Evolutionary conservation across 92 coral and sea anemone genomes (phyloP).

Genomic region (Anthopleura xanthogrammica): DNA sequence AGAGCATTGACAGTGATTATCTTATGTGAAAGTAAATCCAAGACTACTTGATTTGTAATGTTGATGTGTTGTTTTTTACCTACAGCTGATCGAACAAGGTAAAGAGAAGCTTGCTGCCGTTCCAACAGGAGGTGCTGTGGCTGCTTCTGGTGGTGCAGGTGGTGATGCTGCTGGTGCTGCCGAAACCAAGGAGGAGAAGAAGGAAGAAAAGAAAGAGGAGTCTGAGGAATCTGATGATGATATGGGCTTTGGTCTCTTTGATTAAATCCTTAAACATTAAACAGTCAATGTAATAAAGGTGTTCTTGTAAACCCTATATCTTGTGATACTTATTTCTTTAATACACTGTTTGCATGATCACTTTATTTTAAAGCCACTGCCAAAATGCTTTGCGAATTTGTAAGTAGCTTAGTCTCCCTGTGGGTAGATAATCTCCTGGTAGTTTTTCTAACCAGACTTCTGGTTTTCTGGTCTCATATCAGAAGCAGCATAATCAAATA

Average conservation of each 20-base stretch:
- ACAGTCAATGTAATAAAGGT: conserved; percentile 15
- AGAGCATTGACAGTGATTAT: too few relatives aligned
- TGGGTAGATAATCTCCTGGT: too few relatives aligned
- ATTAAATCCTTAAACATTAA: conserved; percentile 43
- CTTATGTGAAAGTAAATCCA: too few relatives aligned
- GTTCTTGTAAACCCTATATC: background rate
- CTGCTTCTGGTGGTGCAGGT: conserved; percentile 59
- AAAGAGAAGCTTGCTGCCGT: conserved; percentile 83
- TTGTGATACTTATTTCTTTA: background rate
- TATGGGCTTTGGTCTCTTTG: conserved; percentile 99
- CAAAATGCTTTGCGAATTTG: too few relatives aligned
- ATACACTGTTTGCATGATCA: too few relatives aligned
- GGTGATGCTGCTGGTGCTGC: conserved; percentile 59
- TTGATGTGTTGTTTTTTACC: background rate
- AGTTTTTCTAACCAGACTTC: too few relatives aligned
- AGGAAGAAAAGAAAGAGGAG: conserved; percentile 82
- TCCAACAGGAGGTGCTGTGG: conserved; percentile 91
- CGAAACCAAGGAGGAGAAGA: conserved; percentile 76
- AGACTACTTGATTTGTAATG: too few relatives aligned
- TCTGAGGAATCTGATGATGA: conserved; percentile 94
- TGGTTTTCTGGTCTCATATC: too few relatives aligned
- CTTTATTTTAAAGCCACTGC: too few relatives aligned
- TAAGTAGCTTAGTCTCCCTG: too few relatives aligned
- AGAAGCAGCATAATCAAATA: too few relatives aligned
- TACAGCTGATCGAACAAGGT: conserved; percentile 82